Evolutionary conservation across 2,113 vertebrate species (phyloP), one percentile per base, ranked within the genome.

Genomic region (Hystrix cristata): DNA sequence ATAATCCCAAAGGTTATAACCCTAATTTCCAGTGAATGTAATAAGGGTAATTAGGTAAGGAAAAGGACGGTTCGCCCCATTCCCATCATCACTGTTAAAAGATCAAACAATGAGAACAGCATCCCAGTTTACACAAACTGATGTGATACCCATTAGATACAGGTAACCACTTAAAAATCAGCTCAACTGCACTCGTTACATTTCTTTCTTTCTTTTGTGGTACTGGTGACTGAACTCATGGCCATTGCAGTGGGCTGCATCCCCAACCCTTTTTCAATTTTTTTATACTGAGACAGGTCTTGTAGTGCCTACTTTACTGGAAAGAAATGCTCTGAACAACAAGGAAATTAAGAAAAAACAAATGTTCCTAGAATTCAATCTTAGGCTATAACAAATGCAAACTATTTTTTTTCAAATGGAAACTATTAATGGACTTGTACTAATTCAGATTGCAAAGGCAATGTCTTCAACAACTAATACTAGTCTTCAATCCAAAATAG

Each of bases 301-400:
- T 31, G 9, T 72, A 87, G 38, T 43, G 84, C 19, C 67, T 87
- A 48, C 43, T 67, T 95, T 72, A 85, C 0, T 57, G 51, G 72
- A 90, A 46, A 97, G 48, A n/a, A 91, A 23, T 65, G n/a, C 14
- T 85, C 59, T 89, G 62, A 93, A 84, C 67, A 78, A 79, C n/a
- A 16, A 90, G 15, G 55, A 91, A 72, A 93, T 84, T 62, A 92
- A 71, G 62, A 71, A 94, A 94, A 95, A 94, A 34, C 72, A 48
- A 74, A 74, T 74, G 21, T 81, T 65, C 78, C 0, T 94, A 57
- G 38, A 82, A 71, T 2, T 55, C 48, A 96, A 83, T 11, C 48
- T 72, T 76, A 48, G 55, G 7, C 23, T 78, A 9, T 46, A 89
- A 48, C 51, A 78, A 59, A 89, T 31, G 27, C 21, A 82, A 87